A percentile compares a stretch with the other conserved stretches of the same genome.
phyloP scores from a whole-genome alignment of 2,888 invertebrate genomes.

The Notodonta ziczac region DNA sequence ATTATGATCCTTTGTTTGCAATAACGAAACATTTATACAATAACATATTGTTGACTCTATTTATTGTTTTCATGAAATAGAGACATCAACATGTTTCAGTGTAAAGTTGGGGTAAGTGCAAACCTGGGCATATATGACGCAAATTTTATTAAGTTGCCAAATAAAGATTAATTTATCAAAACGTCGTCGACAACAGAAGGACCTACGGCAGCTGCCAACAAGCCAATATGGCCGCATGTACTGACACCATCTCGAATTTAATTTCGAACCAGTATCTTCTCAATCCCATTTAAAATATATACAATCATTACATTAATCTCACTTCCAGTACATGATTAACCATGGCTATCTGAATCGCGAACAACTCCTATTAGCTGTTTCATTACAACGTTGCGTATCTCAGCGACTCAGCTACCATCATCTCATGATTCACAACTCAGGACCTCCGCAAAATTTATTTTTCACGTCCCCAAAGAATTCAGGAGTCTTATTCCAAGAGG shows the following conservation, averaged over 20 bases:
- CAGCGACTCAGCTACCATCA: slow-evolving; percentile 34
- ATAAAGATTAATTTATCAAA: too few relatives aligned
- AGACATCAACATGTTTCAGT: too few relatives aligned
- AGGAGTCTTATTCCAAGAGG: slow-evolving; percentile 3
- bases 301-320: slow-evolving; percentile 18
- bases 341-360: slow-evolving; percentile 20
- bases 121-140: too few relatives aligned
- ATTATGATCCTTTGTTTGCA: too few relatives aligned
- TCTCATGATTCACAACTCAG: slow-evolving; percentile 28
- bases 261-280: slow-evolving; percentile 8
- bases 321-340: slow-evolving; percentile 14
- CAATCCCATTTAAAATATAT: slow-evolving; percentile 20
- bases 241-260: background rate
- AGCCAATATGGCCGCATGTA: background rate
- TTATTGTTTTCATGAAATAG: too few relatives aligned
- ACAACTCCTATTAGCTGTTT: slow-evolving; percentile 26
- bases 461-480: background rate
- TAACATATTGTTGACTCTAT: too few relatives aligned
- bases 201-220: too few relatives aligned
- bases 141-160: too few relatives aligned
- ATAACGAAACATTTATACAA: too few relatives aligned
- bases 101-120: too few relatives aligned
- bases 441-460: slow-evolving; percentile 17
- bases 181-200: too few relatives aligned
- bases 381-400: slow-evolving; percentile 38